These are phyloP conservation scores for Micronycteris hirsuta DNA, from an alignment of 2,113 vertebrate species.

Conservation along the genomic window DNA sequence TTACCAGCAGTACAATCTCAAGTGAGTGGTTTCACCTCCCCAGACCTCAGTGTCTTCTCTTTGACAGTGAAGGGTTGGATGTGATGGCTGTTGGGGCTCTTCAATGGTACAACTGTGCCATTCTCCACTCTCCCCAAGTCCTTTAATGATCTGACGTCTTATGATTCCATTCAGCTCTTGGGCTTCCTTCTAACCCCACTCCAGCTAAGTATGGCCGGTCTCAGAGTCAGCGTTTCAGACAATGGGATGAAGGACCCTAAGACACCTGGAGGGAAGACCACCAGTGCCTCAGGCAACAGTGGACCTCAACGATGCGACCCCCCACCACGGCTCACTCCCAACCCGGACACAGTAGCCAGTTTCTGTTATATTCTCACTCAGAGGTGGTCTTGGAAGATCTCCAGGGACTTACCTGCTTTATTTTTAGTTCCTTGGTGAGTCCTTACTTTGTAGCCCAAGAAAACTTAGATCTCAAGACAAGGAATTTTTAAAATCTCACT, in stretches of 20 bases:
- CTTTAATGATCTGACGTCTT: neutral
- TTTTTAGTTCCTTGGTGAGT: conserved; percentile 21
- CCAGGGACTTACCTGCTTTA: neutral
- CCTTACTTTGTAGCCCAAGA: conserved; percentile 27
- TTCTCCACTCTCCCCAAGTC: neutral
- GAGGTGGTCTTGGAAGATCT: neutral
- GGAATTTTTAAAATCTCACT: conserved; percentile 15
- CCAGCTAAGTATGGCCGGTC: neutral
- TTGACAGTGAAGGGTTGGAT: neutral
- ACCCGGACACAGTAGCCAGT: neutral
- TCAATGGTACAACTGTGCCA: neutral
- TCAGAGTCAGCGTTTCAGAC: too few relatives aligned
- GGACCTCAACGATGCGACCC: neutral
- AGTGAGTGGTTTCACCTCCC: neutral
- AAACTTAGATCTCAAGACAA: neutral
- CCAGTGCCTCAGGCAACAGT: fast-evolving
- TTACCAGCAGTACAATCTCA: neutral
- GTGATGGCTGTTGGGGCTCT: neutral
- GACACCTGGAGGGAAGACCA: neutral
- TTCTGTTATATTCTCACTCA: neutral
- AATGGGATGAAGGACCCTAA: neutral
- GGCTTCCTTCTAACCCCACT: neutral
- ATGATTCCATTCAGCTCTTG: neutral
- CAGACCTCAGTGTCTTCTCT: neutral
- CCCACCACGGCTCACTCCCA: neutral